phyloP scores from a whole-genome alignment of 2,113 vertebrate species.

The Elachura formosa region DNA sequence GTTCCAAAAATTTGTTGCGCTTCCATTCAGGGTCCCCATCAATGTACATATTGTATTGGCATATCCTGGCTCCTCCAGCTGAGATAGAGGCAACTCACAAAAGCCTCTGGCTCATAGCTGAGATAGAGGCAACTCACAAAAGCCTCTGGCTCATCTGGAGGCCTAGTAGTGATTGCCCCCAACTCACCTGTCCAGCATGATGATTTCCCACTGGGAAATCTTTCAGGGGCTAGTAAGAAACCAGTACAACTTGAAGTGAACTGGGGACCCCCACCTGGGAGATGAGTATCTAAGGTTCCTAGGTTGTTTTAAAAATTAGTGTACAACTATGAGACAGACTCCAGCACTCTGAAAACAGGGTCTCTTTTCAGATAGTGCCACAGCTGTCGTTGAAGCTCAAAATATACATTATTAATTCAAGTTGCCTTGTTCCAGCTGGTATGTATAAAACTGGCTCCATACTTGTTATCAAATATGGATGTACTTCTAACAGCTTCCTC shows the following conservation, averaged over 20 bases:
- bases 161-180: not conserved
- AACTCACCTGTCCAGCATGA: not conserved
- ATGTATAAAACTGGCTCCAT: conserved; percentile 12
- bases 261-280: not conserved
- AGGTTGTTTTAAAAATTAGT: not conserved
- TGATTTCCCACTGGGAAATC: accelerated
- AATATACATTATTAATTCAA: conserved; percentile 30
- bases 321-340: not conserved
- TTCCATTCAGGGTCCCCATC: not conserved
- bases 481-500: conserved; percentile 19
- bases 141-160: not conserved
- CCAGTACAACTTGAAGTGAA: not conserved
- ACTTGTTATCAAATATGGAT: conserved; percentile 35
- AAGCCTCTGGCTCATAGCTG: not conserved
- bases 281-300: not conserved
- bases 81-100: not conserved
- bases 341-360: not conserved
- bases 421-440: conserved; percentile 1
- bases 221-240: not conserved
- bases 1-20: not conserved
- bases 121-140: not conserved
- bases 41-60: not conserved
- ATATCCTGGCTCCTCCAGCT: not conserved
- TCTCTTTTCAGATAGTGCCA: not conserved
- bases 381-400: not conserved